Evolutionary conservation across 2,113 vertebrate genomes (phyloP), one percentile per base, ranked within the genome.

Genomic region (Calidris pugnax): DNA sequence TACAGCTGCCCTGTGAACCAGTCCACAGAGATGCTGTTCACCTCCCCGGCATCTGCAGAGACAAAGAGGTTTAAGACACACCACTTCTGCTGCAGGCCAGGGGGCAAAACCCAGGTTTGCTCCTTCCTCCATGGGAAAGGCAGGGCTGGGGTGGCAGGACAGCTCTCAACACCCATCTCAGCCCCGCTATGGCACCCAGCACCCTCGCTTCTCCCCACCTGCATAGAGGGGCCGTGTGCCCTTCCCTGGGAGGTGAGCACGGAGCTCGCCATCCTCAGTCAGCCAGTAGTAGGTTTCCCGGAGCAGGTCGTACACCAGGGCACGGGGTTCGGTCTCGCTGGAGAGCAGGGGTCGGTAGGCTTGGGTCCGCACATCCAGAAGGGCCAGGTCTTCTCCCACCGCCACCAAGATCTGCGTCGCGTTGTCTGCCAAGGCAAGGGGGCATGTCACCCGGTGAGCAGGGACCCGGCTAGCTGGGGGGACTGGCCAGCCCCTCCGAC

Each of bases 1-100:
- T 98, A 99, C 7, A 99, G 87, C 77, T 99, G 98, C 23, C 99
- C 99, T 35, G 98, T 99, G 68, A 99, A 95, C 99, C 99, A 99
- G 97, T 99, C 99, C 90, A 98, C 94, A 7, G 99, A 98, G 86
- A 99, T 95, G 94, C 98, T 98, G 66, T 97, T 98, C 76, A 99
- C 97, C 35, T 98, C 98, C 72, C 89, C 79, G 1, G 97, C 94
- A 28, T 98, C 99, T 99, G 89, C 20, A 64, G 83, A 89, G 22
- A 94, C 22, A 45, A 30, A 87, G 12, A 2, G 5, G 33, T 67
- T 85, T 66, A 76, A 95, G 33, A n/a, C 43, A 64, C 14, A 41
- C 14, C 8, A 33, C 19, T 27, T 11, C 41, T 41, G 30, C 28
- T 82, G 28, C 22, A 35, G 51, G 39, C 45, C 5, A 5, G 17